Base-by-base conservation (phyloP, 30 jellyfish, hydroid and myxozoan genomes). In the Pelagia noctiluca region DNA sequence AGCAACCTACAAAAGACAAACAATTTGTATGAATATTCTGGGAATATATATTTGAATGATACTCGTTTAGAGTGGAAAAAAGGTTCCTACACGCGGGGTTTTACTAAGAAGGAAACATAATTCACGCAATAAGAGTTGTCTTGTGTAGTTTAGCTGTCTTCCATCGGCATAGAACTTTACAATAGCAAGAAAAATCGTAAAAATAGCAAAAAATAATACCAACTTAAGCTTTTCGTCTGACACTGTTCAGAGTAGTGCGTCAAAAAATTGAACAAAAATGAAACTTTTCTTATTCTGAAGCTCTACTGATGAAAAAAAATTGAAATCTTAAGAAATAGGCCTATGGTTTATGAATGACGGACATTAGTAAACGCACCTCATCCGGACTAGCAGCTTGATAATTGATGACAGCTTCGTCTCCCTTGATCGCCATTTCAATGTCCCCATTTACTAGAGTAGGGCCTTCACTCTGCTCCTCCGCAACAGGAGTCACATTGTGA, bases 331-430 rank as follows among this genome's bases (percentile, higher is more conserved):
- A 30, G 10, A 61, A 12, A 61, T 30, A 61, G 30, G 16, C 10
- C 23, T 11, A 61, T 61, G 10, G 21, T 10, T 61, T 11, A 12
- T 12, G 13, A 61, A 13, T 11, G 16, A 30, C 23, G n/a, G n/a
- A n/a, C n/a, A n/a, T n/a, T n/a, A n/a, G n/a, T n/a, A n/a, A 0
- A 54, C 57, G 23, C 0, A 92, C 98, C 98, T 92, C 98, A 76
- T 92, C 98, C 12, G 98, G 98, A 63, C 98, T 92, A 12, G 98
- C 89, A 49, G 98, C 98, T 83, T 92, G 98, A 54, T 85, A 92
- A 30, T 62, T 96, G 18, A 92, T 88, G 24, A 64, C 80, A 3
- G 47, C 82, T 1, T 53, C 75, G 3, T 57, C 87, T 32, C 96
- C 92, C 70, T 66, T 67, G 33, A 50, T 87, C 32, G 87, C 88